Percentiles rank a stretch among this genome's conserved stretches.
Conservation (phyloP, 2,888 invertebrate genomes). For the Ectemnius lituratus region DNA sequence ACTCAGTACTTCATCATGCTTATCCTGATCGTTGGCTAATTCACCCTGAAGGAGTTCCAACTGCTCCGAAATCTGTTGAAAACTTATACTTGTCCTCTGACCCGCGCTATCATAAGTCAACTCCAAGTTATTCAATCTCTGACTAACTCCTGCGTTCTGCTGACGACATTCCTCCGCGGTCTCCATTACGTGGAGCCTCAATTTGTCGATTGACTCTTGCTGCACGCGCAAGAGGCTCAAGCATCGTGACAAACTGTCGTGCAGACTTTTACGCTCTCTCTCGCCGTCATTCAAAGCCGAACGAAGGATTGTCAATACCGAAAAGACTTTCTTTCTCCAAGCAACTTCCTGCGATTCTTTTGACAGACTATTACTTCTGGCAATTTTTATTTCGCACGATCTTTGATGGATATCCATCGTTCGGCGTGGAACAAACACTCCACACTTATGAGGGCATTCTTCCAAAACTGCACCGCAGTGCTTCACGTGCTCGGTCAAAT, state of each 20-base stretch:
- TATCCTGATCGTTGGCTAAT: slow-evolving; percentile 46
- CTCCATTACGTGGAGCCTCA: slow-evolving; percentile 56
- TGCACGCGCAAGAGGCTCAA: slow-evolving; percentile 50
- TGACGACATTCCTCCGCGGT: slow-evolving; percentile 46
- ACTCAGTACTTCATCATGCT: slow-evolving; percentile 30
- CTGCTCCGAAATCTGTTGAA: slow-evolving; percentile 57
- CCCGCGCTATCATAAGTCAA: slow-evolving; percentile 51
- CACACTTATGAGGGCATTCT: slow-evolving; percentile 85
- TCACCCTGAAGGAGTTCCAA: slow-evolving; percentile 53
- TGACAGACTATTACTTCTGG: slow-evolving; percentile 8
- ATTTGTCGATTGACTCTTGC: slow-evolving; percentile 56
- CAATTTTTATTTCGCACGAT: slow-evolving; percentile 66
- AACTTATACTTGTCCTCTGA: slow-evolving; percentile 47
- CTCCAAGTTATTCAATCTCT: slow-evolving; percentile 57
- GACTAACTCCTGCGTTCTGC: slow-evolving; percentile 28
- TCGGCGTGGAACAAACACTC: slow-evolving; percentile 84
- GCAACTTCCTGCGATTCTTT: slow-evolving; percentile 63
- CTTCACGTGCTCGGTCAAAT: slow-evolving; percentile 81
- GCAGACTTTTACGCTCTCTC: slow-evolving; percentile 56
- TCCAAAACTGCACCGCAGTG: slow-evolving; percentile 86
- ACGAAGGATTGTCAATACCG: slow-evolving; percentile 61
- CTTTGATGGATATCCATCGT: slow-evolving; percentile 81
- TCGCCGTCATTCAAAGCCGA: slow-evolving; percentile 60
- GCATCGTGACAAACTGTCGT: slow-evolving; percentile 52
- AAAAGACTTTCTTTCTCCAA: slow-evolving; percentile 67